Evolutionary conservation across 2,113 vertebrate species (phyloP).

Genomic region (Syngnathus floridae): DNA sequence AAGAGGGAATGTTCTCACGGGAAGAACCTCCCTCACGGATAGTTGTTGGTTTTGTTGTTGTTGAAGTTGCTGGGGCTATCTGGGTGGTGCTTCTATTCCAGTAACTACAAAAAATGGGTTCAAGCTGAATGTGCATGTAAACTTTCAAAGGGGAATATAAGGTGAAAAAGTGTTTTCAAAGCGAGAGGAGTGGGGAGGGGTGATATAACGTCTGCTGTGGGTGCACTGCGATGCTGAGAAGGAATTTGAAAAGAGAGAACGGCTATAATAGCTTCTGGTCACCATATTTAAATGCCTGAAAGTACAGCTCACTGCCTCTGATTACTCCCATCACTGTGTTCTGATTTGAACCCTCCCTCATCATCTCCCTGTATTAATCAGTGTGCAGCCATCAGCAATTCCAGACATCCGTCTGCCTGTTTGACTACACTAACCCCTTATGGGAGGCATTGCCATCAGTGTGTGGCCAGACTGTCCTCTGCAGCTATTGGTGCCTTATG

Average conservation of each 20-base stretch:
- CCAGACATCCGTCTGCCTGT: slow-evolving; percentile 33
- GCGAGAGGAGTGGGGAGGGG: slow-evolving; percentile 1
- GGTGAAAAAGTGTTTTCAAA: slow-evolving; percentile 30
- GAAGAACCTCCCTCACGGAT: slow-evolving; percentile 36
- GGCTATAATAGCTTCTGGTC: slow-evolving; percentile 39
- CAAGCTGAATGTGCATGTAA: slow-evolving; percentile 26
- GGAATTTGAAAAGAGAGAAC: slow-evolving; percentile 34
- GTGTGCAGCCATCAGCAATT: slow-evolving; percentile 41
- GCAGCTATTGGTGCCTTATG: slow-evolving; percentile 56
- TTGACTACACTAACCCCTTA: slow-evolving; percentile 55
- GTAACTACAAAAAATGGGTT: slow-evolving; percentile 48
- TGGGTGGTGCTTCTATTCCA: slow-evolving; percentile 18
- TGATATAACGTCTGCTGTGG: slow-evolving; percentile 34
- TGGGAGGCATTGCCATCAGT: slow-evolving; percentile 52
- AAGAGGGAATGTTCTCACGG: slow-evolving; percentile 30
- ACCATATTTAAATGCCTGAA: slow-evolving; percentile 45
- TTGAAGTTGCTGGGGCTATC: slow-evolving; percentile 25
- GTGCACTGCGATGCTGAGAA: slow-evolving; percentile 34
- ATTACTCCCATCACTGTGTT: slow-evolving; percentile 45
- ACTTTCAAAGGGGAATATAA: slow-evolving; percentile 18
- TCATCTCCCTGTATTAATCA: slow-evolving; percentile 51
- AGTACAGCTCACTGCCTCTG: slow-evolving; percentile 42
- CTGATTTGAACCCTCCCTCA: slow-evolving; percentile 34
- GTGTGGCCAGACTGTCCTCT: slow-evolving; percentile 54
- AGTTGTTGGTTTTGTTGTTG: slow-evolving; percentile 33